These are phyloP conservation scores for Gymnothorax javanicus DNA, from an alignment of 2,797 vertebrate genomes.

Conservation along the genomic window DNA sequence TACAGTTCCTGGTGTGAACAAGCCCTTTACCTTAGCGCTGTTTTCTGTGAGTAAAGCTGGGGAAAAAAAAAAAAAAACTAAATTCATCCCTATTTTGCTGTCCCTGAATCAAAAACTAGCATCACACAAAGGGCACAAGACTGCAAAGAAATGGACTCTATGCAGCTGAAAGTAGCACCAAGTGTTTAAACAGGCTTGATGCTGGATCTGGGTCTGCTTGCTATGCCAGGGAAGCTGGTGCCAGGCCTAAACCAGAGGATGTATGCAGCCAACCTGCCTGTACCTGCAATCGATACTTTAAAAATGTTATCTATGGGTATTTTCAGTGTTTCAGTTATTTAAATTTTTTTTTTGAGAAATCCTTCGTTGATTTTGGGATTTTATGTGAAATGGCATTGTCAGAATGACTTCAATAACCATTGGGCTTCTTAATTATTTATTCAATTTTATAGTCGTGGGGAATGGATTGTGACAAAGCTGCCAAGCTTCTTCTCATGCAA, in stretches of 20 bases:
- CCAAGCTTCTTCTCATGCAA: neutral
- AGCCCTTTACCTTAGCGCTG: neutral
- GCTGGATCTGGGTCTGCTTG: neutral
- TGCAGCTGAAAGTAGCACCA: neutral
- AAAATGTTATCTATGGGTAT: neutral
- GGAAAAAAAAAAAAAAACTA: neutral
- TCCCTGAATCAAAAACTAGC: neutral
- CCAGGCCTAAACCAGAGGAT: neutral
- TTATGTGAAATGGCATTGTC: neutral
- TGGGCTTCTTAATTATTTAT: neutral
- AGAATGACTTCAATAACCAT: neutral
- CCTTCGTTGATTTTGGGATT: neutral
- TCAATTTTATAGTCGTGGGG: neutral
- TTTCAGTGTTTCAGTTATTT: neutral
- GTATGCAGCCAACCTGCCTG: neutral
- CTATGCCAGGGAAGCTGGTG: neutral
- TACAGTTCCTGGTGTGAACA: too few relatives aligned
- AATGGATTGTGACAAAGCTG: neutral
- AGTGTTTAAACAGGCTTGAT: slow-evolving; percentile 1
- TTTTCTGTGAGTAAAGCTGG: neutral
- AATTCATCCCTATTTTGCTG: neutral
- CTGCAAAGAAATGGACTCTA: slow-evolving; percentile 5
- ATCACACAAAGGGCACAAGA: neutral
- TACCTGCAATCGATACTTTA: too few relatives aligned
- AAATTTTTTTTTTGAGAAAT: neutral